Base-by-base conservation (phyloP, 2,797 vertebrate species). In the Diplodus sargus region DNA sequence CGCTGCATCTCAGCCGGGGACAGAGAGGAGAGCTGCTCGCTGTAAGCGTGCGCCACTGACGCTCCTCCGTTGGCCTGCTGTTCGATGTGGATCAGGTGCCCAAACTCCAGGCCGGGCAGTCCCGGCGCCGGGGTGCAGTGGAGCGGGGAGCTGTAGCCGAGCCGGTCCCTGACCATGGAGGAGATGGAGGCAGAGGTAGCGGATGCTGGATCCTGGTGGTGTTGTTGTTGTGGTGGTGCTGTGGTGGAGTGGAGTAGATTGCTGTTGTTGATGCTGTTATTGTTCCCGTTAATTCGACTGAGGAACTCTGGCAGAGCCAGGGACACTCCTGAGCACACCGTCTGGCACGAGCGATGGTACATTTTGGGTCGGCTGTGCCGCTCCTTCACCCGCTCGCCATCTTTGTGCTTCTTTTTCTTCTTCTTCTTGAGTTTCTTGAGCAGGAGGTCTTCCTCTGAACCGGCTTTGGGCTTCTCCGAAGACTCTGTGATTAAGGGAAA, bases 321-420 rank as follows among this genome's bases (percentile, higher is more conserved):
- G 43, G 93, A 83, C 89, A 97, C 92, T 79, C 97, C 98, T 57
- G 97, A 97, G 88, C 96, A 97, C 87, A 97, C 87, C 28, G 98
- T 99, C 95, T 99, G 98, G 90, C 97, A 97, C 1, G 97, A 98
- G 93, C 97, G 97, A 87, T 97, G 97, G 81, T 97, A 97, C 97
- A 99, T 99, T 95, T 99, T 99, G 76, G 98, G 97, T 10, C 91
- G 90, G 62, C 79, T 78, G 86, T 96, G 97, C 79, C 97, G 96
- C 74, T 96, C 95, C 93, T 98, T 98, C 85, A 96, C 96, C 1
- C 97, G 96, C 83, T 99, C 98, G 86, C 97, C 97, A 67, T 99
- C 97, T 97, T 99, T 99, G 96, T 99, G 99, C 96, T 99, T 99
- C 97, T 99, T 99, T 97, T 99, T 99, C 96, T 99, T 99, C 96